Base-by-base conservation (phyloP, 2,888 invertebrate species). In the Pelosia muscerda region DNA sequence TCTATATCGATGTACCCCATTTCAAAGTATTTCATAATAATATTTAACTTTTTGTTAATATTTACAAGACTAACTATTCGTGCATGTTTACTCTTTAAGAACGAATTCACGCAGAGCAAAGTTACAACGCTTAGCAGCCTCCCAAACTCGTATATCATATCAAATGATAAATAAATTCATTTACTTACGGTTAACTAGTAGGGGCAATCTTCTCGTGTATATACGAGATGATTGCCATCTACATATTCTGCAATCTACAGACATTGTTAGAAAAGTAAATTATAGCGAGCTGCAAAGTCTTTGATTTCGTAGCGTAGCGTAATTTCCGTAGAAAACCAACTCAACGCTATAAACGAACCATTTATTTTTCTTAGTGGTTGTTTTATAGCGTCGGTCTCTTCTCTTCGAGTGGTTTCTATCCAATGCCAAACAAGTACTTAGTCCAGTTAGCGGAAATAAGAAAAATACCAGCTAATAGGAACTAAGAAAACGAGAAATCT, bases 141-240 rank as follows among this genome's bases (percentile, higher is more conserved):
- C 60, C 53, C 70, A 72, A 73, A n/a, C 49, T n/a, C 49, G n/a
- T 9, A 78, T 66, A 69, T 71, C 59, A 78, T 66, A 69, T 71
- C 59, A 59, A 63, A 72, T 34, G 66, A 72, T 72, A 63, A 64
- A 72, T 78, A 78, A 75, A 78, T 72, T 81, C 69, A 74, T 81
- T 78, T 74, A 58, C 65, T 75, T 61, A 23, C 15, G 23, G 4
- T 49, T n/a, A 42, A 42, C 19, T 42, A 42, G 42, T 19, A 49
- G 9, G n/a, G n/a, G n/a, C n/a, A 49, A 49, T 49, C 1, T 49
- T 49, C n/a, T 49, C n/a, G 2, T n/a, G 6, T n/a, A n/a, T n/a
- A 8, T 1, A 19, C 13, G 38, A 38, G 38, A 15, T 15, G 15
- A 38, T 15, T 38, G 38, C 13, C 15, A 38, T 38, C 15, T 34